These are phyloP conservation scores for Drosophila basisetae DNA, from an alignment of 2,888 invertebrate species.

Conservation along the genomic window DNA sequence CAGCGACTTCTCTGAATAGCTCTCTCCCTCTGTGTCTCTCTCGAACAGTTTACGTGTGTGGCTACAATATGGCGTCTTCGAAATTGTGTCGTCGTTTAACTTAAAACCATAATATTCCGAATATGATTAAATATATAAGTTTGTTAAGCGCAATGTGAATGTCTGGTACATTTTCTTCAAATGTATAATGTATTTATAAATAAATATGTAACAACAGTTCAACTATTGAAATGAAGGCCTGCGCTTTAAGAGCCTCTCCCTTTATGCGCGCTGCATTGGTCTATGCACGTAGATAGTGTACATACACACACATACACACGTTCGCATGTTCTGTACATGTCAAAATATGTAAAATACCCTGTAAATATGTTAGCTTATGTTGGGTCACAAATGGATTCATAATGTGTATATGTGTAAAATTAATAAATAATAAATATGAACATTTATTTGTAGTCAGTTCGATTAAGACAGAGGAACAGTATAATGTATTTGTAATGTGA, in stretches of 20 bases:
- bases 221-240: constrained; percentile 2
- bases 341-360: constrained; percentile 2
- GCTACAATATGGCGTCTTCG: constrained; percentile 74
- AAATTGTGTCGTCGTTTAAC: constrained; percentile 73
- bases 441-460: neutral
- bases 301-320: neutral
- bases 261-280: constrained; percentile 63
- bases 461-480: neutral
- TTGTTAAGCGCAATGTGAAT: constrained; percentile 1
- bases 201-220: constrained; percentile 17
- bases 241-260: constrained; percentile 23
- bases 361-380: neutral
- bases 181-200: no score
- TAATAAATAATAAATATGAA: neutral
- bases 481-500: neutral
- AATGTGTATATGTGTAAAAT: neutral
- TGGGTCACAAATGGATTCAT: neutral
- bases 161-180: constrained; percentile 10
- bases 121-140: constrained; percentile 37
- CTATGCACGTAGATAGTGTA: constrained; percentile 31
- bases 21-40: constrained; percentile 51
- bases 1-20: constrained; percentile 45
- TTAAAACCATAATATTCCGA: constrained; percentile 56
- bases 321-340: neutral
- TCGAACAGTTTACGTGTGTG: constrained; percentile 44